These are phyloP conservation scores for Chionodraco myersi DNA, from an alignment of 2,113 vertebrate genomes.

Conservation along the genomic window DNA sequence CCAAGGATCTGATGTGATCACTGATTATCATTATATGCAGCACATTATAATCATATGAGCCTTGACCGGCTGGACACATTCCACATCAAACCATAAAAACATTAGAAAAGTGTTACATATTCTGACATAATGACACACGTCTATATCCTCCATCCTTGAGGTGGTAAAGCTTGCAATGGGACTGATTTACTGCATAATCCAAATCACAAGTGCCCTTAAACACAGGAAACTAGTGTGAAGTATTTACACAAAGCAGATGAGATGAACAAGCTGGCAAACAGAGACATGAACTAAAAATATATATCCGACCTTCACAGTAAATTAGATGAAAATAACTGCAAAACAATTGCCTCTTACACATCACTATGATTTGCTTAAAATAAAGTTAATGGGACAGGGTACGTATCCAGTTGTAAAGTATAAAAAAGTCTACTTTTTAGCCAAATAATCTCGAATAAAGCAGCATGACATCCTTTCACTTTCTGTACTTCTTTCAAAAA, in stretches of 20 bases:
- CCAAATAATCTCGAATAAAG: background rate
- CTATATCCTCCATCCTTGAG: background rate
- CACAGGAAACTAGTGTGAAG: background rate
- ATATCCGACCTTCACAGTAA: background rate
- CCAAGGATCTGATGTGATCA: background rate
- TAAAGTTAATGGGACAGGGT: background rate
- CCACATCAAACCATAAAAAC: slow-evolving; percentile 13
- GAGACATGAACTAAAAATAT: background rate
- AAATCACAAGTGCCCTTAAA: background rate
- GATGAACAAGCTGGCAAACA: background rate
- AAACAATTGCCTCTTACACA: background rate
- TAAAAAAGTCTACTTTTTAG: background rate
- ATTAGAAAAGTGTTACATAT: background rate
- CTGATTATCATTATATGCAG: background rate
- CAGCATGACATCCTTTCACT: background rate
- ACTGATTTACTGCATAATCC: background rate
- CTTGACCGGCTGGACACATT: slow-evolving; percentile 6
- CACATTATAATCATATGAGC: slow-evolving; percentile 31
- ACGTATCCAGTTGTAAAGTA: background rate
- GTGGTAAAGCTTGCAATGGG: background rate
- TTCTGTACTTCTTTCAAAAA: background rate
- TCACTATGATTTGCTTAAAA: background rate
- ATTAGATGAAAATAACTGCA: background rate
- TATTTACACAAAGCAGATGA: background rate
- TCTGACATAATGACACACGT: background rate